These are phyloP conservation scores for Amblyornis subalaris DNA, from an alignment of 2,113 vertebrate genomes.

Conservation along the genomic window DNA sequence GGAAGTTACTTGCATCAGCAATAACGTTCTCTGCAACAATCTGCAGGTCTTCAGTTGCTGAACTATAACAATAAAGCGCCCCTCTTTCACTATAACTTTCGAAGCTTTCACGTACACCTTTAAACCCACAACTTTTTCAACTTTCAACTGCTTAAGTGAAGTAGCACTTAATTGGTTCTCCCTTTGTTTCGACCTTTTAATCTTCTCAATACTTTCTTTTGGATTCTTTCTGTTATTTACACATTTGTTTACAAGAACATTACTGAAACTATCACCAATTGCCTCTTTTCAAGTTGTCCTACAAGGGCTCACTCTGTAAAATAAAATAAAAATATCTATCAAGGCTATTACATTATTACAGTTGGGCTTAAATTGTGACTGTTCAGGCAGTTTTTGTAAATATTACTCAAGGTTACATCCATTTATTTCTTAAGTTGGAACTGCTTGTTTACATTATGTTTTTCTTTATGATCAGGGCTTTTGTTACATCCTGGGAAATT, in stretches of 20 bases:
- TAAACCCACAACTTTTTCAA: not conserved
- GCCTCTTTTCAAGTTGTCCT: not conserved
- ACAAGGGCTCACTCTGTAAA: not conserved
- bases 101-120: not conserved
- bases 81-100: not conserved
- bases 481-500: not conserved
- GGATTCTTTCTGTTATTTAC: not conserved
- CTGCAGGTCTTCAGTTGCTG: not conserved
- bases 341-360: not conserved
- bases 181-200: not conserved
- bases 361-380: not conserved
- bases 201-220: not conserved
- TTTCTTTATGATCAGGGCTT: not conserved
- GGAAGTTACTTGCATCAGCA: not conserved
- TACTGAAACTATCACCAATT: not conserved
- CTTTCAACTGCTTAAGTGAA: not conserved
- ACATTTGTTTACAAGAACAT: not conserved
- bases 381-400: not conserved
- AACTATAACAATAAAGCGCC: not conserved
- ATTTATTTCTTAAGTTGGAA: not conserved
- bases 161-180: not conserved
- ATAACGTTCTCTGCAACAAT: not conserved
- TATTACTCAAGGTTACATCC: not conserved
- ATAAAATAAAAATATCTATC: not conserved
- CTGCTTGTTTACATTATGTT: not conserved